Base-by-base conservation (phyloP, 2,888 invertebrate species). In the Leucozona laternaria region DNA sequence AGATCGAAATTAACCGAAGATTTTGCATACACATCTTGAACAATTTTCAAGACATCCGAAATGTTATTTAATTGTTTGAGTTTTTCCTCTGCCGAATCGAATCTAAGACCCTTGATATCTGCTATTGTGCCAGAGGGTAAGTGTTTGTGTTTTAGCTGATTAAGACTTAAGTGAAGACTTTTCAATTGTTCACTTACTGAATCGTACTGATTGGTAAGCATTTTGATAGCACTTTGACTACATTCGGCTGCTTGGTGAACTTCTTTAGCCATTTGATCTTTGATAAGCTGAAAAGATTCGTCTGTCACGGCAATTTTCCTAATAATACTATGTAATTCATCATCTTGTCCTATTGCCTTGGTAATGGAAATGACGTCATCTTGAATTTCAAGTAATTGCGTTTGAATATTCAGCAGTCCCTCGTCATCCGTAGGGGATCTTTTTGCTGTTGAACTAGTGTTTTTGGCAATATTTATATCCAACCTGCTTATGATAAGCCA, bases 341-440 rank as follows among this genome's bases (percentile, higher is more conserved):
- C 66, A 20, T 4, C 31, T 20, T 31, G 17, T 13, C 13, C 31
- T n/a, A 66, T 48, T 8, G 48, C 31, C 13, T 31, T 25, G 6
- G 66, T 66, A 11, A 66, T 66, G 3, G 48, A 22, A 20, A 66
- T 66, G 15, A 66, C 10, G 15, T 66, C 66, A 15, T 66, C 48
- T 20, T 66, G 66, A 48, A 50, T 50, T 48, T 66, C 48, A 34
- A 66, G 48, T 20, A 66, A 31, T 50, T 66, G 15, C 7, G 43
- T 20, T 50, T 48, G 48, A 48, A 66, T 48, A 34, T 20, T 34
- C 15, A 66, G 34, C 4, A 50, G 8, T 20, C 1, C 31, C 11
- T 31, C 48, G 17, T 5, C 66, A n/a, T 28, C 17, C 0, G n/a
- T 8, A 11, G 25, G 4, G 25, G 43, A 11, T 25, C 40, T 60